Base-by-base conservation (phyloP, 2,797 vertebrate species). In the Synaphobranchus kaupii region DNA sequence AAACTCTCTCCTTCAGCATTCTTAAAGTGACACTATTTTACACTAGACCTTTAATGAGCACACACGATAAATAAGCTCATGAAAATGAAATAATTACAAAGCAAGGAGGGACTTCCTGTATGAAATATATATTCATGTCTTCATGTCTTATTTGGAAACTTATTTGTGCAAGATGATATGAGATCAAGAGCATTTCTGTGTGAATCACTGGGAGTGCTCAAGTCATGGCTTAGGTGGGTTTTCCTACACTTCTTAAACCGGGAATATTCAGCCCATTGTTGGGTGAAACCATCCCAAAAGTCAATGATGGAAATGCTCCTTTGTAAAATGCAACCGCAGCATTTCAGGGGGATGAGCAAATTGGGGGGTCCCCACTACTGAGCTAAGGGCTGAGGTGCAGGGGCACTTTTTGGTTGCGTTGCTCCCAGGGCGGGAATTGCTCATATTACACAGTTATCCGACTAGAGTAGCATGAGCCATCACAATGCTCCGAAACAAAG, bases 401-500 rank as follows among this genome's bases (percentile, higher is more conserved):
- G 20, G 39, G 76, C 20, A 17, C 44, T 80, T 39, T 80, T 39
- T 47, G 76, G 76, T 48, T 17, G 76, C 76, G 20, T 48, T 48
- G 76, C 25, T 25, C 44, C 48, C 39, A 15, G 76, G 76, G 20
- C 17, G 0, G 2, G 44, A 83, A 87, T 50, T 84, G 34, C 52
- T 47, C 82, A 28, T 52, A 39, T 71, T 71, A 39, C 17, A 66
- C 22, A 83, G 12, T 47, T 44, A 82, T 82, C 56, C 78, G 52
- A 15, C 58, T 15, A 28, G 10, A 71, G 47, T 52, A 44, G 47
- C 83, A 86, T 31, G 47, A 22, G 47, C 9, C 13, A 5, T 17
- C 15, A 63, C 31, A 39, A 60, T 22, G 31, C 44, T 4, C 12
- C 2, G 7, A 39, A 86, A 86, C 68, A 86, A 87, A 88, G 44